phyloP scores from a whole-genome alignment of 1,140 invertebrate genomes.

The Zaprionus vittiger region DNA sequence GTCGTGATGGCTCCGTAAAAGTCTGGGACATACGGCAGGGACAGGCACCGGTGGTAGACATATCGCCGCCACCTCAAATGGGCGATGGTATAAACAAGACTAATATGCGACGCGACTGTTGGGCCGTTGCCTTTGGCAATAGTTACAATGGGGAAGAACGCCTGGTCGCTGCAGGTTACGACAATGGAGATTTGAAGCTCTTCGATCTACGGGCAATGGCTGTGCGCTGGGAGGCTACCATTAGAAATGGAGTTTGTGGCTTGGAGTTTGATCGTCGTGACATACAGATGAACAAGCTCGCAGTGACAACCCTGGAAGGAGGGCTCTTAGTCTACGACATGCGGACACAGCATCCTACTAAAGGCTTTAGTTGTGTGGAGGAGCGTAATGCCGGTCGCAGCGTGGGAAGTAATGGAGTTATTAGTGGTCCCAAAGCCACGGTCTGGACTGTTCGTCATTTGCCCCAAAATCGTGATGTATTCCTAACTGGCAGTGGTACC shows the following conservation, averaged over 20 bases:
- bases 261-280: conserved; percentile 97
- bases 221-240: conserved; percentile 95
- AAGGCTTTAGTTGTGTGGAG: conserved; percentile 92
- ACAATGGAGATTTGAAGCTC: conserved; percentile 98
- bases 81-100: conserved; percentile 87
- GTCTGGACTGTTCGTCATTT: conserved; percentile 95
- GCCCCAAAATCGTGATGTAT: conserved; percentile 97
- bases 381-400: conserved; percentile 87
- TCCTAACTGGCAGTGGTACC: conserved; percentile 94
- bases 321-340: conserved; percentile 96
- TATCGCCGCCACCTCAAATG: conserved; percentile 89
- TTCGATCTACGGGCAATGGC: conserved; percentile 95
- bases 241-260: conserved; percentile 96
- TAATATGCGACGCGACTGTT: conserved; percentile 90
- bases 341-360: conserved; percentile 93
- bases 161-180: conserved; percentile 95
- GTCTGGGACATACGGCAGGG: conserved; percentile 98
- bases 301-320: conserved; percentile 96
- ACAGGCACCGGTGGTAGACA: conserved; percentile 93
- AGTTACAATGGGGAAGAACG: conserved; percentile 94
- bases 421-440: conserved; percentile 90
- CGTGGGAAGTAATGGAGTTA: conserved; percentile 75
- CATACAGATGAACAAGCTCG: conserved; percentile 97
- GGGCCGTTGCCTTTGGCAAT: conserved; percentile 95
- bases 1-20: conserved; percentile 96